phyloP scores from a whole-genome alignment of 2,888 invertebrate species.

The Acrobasis suavella region DNA sequence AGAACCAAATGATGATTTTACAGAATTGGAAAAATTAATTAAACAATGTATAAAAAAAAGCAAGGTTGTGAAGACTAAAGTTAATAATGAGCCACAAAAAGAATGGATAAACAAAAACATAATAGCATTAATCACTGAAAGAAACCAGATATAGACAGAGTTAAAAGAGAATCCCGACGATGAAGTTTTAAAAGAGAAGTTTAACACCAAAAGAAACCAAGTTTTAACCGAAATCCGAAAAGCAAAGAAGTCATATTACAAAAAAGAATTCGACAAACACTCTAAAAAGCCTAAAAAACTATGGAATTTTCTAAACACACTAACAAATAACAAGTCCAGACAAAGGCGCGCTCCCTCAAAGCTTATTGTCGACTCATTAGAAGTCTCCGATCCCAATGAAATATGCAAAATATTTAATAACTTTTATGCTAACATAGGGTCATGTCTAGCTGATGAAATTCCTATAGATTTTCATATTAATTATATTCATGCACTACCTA shows the following conservation, averaged over 20 bases:
- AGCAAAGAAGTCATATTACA: slow-evolving; percentile 3
- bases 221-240: slow-evolving; percentile 24
- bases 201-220: slow-evolving; percentile 21
- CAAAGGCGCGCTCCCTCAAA: slow-evolving; percentile 25
- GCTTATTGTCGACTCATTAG: slow-evolving; percentile 19
- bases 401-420: slow-evolving; percentile 35
- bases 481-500: slow-evolving; percentile 10
- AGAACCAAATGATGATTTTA: no score
- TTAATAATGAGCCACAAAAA: no score
- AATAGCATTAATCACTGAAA: slow-evolving; percentile 26
- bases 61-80: slow-evolving; percentile 6
- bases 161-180: slow-evolving; percentile 27
- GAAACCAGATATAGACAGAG: slow-evolving; percentile 33
- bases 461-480: slow-evolving; percentile 3
- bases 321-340: slow-evolving; percentile 31
- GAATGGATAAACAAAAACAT: no score
- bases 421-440: slow-evolving; percentile 24
- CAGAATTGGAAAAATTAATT: no score
- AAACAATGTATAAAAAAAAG: slow-evolving; percentile 16
- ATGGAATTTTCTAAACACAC: slow-evolving; percentile 34
- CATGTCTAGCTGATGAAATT: slow-evolving; percentile 3
- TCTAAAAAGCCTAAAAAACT: slow-evolving; percentile 31
- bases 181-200: slow-evolving; percentile 24
- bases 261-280: slow-evolving; percentile 28
- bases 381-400: slow-evolving; percentile 25